A percentile compares a stretch with the other conserved stretches of the same genome.
Conservation (phyloP, 2,113 vertebrate species). For the Chaetodon trifascialis region DNA sequence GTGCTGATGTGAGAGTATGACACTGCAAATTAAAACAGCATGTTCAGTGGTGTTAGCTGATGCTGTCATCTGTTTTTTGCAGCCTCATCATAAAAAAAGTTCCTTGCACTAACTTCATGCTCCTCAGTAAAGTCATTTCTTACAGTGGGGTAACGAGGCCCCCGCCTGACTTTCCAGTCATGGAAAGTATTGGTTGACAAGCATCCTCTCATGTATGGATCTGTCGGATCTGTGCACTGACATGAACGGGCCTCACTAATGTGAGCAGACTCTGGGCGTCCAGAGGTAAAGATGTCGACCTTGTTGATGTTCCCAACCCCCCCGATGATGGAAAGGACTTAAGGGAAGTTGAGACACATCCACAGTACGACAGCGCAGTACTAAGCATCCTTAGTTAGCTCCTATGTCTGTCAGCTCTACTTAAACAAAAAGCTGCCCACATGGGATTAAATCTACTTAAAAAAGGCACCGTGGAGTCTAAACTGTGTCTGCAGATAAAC, state of each 20-base stretch:
- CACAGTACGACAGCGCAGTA: conserved; percentile 7
- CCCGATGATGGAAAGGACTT: too few relatives aligned
- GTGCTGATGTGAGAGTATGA: conserved; percentile 29
- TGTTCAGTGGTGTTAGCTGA: not conserved
- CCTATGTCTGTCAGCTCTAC: not conserved
- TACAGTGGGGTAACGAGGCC: not conserved
- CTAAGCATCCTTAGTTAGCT: not conserved
- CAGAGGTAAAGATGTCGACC: too few relatives aligned
- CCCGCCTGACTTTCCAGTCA: not conserved
- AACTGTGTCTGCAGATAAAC: not conserved
- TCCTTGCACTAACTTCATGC: not conserved
- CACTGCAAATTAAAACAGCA: conserved; percentile 32
- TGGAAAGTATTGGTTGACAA: not conserved
- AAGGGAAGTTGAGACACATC: conserved; percentile 9
- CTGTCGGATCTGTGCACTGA: too few relatives aligned
- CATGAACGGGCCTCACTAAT: too few relatives aligned
- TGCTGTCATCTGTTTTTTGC: conserved; percentile 17
- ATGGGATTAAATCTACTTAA: not conserved
- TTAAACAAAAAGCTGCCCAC: not conserved
- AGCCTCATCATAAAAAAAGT: conserved; percentile 10
- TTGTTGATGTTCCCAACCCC: too few relatives aligned
- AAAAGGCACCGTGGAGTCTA: not conserved
- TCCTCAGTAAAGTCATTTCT: not conserved
- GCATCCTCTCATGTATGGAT: conserved; percentile 12
- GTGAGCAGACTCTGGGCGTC: too few relatives aligned